phyloP scores from a whole-genome alignment of 2,113 vertebrate species.

The Scortum barcoo region DNA sequence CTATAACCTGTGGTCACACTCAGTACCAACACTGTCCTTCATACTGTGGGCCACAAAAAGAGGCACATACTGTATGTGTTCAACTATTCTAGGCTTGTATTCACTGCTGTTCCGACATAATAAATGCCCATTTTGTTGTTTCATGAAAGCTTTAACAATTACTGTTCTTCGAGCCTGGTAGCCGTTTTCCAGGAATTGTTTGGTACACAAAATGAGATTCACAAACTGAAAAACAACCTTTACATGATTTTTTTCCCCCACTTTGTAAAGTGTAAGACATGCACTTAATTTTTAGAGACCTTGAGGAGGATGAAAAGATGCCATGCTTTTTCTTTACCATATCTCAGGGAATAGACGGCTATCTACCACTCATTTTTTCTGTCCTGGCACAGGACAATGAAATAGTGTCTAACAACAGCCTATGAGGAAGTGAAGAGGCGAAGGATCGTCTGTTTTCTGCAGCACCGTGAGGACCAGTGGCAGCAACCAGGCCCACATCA shows the following conservation, averaged over 20 bases:
- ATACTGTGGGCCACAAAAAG: background rate
- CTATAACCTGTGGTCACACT: background rate
- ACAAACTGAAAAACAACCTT: background rate
- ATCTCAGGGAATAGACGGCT: background rate
- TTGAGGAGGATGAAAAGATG: background rate
- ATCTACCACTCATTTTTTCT: background rate
- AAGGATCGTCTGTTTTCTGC: constrained; percentile 17
- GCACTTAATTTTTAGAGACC: background rate
- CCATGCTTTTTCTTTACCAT: background rate
- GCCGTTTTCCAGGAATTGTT: background rate
- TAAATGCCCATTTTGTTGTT: background rate
- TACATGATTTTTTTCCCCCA: background rate
- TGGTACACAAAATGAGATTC: background rate
- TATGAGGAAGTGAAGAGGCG: constrained; percentile 7
- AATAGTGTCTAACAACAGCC: constrained; percentile 11
- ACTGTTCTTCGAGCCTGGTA: background rate
- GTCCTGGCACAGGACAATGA: background rate
- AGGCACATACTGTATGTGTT: background rate
- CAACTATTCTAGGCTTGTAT: background rate
- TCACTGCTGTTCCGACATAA: background rate
- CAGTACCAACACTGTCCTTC: background rate
- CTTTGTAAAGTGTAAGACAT: background rate
- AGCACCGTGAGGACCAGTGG: background rate
- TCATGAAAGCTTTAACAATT: background rate
- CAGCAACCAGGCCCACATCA: constrained; percentile 2